Base-by-base conservation (phyloP, 2,113 vertebrate species). In the Phylloscopus whistleri region DNA sequence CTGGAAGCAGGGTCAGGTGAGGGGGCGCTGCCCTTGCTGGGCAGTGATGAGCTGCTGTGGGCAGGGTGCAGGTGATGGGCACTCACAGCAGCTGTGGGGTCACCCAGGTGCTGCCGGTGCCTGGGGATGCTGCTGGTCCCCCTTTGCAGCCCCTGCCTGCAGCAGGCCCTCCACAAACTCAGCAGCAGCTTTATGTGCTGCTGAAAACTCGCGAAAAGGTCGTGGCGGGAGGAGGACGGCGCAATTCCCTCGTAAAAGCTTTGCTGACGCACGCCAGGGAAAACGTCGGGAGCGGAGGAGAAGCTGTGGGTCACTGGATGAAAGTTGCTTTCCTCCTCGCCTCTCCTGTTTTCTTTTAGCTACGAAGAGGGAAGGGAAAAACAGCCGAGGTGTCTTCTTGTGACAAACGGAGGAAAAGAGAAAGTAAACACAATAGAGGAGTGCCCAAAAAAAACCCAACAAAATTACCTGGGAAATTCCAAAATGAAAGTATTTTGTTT, bases 101-200 rank as follows among this genome's bases (percentile, higher is more conserved):
- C 8, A 1, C 18, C 17, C 5, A 1, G 75, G 19, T 37, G 49
- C 78, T 81, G 52, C 43, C 16, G 62, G 17, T 27, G 53, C 2
- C 81, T 8, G 17, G 35, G 53, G 13, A 23, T 0, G 1, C 51
- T 60, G 21, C 23, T 59, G 1, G 12, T 15, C 8, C 22, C 15
- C 6, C 18, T 5, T 1, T 22, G 0, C 26, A 66, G 23, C 22
- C 67, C 55, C 58, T 55, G 16, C 41, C 37, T 69, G 64, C 41
- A 28, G 1, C 26, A 58, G 64, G 30, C 48, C 52, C 52, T 7
- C 24, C 51, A 70, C 68, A 93, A 96, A 60, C 84, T 55, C 80
- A 69, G 82, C 13, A 46, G 82, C 49, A 59, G 30, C n/a, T 97
- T 97, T 93, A 81, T 74, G 92, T 89, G 95, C 93, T 96, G 97